Evolutionary conservation across 2,888 invertebrate genomes (phyloP), one percentile per base, ranked within the genome.

Genomic region (Hirtodrosophila alboralis): DNA sequence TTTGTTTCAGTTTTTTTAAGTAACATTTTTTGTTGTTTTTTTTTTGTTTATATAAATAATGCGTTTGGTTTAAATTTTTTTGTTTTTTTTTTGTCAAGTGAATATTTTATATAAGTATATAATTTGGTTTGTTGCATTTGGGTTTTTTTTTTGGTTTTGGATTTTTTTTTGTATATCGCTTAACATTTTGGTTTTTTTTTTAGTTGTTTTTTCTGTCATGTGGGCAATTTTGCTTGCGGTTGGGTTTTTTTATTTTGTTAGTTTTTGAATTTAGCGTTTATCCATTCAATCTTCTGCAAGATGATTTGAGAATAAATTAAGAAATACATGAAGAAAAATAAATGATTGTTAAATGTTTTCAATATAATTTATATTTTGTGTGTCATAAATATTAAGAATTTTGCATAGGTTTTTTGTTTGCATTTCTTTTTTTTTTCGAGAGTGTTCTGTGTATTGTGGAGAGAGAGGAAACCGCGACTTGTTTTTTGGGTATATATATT

Each of bases 281-380:
- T 90, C 90, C 90, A 89, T 90, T 90, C 89, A 90, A 90, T 90
- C 90, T 90, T 90, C 90, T 90, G 90, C 88, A 89, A 89, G 88
- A 89, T 88, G 89, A 89, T 88, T 89, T 66, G 74, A 87, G 86
- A 89, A 87, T 69, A 87, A 89, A 87, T 75, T 63, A 89, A 86
- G 87, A 84, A 87, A 72, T 68, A 81, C 67, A 79, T 78, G 69
- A 77, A 84, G 73, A 85, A 81, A 78, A 77, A 71, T 77, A 77
- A 80, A 86, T 69, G 47, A 63, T 75, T 63, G 77, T 77, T 79
- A 79, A 83, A 73, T 73, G 69, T 75, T 62, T 71, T 75, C 48
- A 49, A 67, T 79, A 81, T 53, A 72, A 62, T 73, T 56, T 34
- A 51, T 51, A 58, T 57, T 51, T n/a, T n/a, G n/a, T n/a, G 65